Evolutionary conservation across 2,888 invertebrate species (phyloP).

Genomic region (Melikaiella ostensackeni): DNA sequence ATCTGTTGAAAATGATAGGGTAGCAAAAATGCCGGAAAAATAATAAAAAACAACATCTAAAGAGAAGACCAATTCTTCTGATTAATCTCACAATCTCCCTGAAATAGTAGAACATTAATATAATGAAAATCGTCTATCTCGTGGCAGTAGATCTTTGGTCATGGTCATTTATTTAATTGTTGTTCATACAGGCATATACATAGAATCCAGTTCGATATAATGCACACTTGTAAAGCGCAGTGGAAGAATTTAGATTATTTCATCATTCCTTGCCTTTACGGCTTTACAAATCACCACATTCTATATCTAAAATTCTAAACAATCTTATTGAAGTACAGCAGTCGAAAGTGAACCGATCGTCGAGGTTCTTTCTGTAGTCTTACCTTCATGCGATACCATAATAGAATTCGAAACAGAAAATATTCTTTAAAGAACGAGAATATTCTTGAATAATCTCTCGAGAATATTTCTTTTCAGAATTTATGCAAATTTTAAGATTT

Average conservation of each 20-base stretch:
- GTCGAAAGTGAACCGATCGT: constrained; percentile 36
- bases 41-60: too few species aligned
- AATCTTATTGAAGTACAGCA: constrained; percentile 30
- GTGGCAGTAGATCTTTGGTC: background rate
- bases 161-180: background rate
- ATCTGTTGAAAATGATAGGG: too few species aligned
- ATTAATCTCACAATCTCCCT: too few species aligned
- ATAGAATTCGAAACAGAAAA: background rate
- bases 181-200: background rate
- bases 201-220: background rate
- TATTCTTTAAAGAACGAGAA: background rate
- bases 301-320: background rate
- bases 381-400: background rate
- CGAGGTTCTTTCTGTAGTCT: constrained; percentile 15
- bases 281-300: constrained; percentile 11
- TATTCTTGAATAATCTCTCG: background rate
- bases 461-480: background rate
- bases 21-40: too few species aligned
- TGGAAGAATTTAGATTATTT: constrained; percentile 26
- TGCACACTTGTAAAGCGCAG: background rate
- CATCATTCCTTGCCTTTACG: constrained; percentile 13
- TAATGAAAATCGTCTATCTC: background rate
- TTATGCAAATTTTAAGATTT: background rate
- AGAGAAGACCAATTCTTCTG: too few species aligned
- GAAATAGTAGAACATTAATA: background rate